Conservation (phyloP, 2,113 vertebrate genomes). For the Cephalopterus ornatus region DNA sequence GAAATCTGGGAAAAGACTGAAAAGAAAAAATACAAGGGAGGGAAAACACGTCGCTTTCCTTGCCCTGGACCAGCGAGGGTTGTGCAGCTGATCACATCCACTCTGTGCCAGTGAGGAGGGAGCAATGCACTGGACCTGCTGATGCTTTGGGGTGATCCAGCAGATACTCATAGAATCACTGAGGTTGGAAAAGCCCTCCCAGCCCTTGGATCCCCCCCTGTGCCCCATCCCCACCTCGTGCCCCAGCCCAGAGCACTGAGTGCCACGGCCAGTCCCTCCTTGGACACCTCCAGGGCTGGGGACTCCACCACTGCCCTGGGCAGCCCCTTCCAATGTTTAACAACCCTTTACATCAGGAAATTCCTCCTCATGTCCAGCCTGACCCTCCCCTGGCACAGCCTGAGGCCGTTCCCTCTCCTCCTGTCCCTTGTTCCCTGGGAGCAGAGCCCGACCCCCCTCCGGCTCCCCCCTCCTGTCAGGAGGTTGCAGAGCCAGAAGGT, state of each 20-base stretch:
- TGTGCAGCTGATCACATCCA: too few species aligned
- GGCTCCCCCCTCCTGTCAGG: too few species aligned
- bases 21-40: neutral
- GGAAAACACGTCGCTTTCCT: neutral
- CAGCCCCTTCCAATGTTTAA: neutral
- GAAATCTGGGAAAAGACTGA: neutral
- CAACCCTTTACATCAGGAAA: neutral
- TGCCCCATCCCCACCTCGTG: neutral
- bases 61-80: neutral
- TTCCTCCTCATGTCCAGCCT: neutral
- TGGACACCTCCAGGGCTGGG: neutral
- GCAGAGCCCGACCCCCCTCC: neutral
- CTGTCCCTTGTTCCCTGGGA: neutral
- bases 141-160: neutral
- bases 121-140: neutral
- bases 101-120: neutral
- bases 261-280: neutral
- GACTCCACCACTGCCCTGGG: neutral
- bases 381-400: neutral
- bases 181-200: neutral
- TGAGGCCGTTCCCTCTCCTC: neutral
- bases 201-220: neutral
- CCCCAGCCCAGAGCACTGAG: neutral
- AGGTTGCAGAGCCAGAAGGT: neutral
- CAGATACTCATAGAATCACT: neutral